These are phyloP conservation scores for Tetrax tetrax DNA, from an alignment of 2,113 vertebrate species.

Conservation along the genomic window DNA sequence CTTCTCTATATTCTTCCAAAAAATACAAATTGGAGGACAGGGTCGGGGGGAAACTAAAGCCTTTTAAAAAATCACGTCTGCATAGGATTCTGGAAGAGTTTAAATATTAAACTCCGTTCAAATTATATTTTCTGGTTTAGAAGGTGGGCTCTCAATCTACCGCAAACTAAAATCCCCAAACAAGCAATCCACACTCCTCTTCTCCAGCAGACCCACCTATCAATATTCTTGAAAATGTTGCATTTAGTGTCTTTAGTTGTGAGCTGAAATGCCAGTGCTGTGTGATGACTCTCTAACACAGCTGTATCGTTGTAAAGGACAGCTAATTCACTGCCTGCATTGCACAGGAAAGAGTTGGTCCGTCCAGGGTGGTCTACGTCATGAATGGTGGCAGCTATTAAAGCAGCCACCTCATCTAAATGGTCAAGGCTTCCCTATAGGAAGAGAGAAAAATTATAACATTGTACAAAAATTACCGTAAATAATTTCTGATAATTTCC, in stretches of 20 bases:
- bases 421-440: constrained; percentile 88
- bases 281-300: constrained; percentile 94
- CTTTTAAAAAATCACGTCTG: background rate
- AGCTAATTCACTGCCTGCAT: constrained; percentile 92
- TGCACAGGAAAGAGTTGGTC: constrained; percentile 96
- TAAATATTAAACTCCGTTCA: background rate
- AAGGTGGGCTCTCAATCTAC: background rate
- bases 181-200: background rate
- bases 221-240: constrained; percentile 96
- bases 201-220: constrained; percentile 78
- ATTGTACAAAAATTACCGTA: background rate
- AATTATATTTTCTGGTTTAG: background rate
- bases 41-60: background rate
- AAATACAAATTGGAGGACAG: background rate
- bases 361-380: constrained; percentile 93
- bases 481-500: background rate
- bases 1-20: background rate
- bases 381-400: constrained; percentile 94
- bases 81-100: background rate
- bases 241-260: constrained; percentile 89
- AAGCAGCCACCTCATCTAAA: constrained; percentile 89
- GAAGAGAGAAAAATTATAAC: background rate
- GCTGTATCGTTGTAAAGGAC: constrained; percentile 95
- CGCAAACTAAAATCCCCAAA: background rate
- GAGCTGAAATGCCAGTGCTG: constrained; percentile 93